phyloP scores from a whole-genome alignment of 2,888 invertebrate genomes.

The Pachydiplax longipennis region DNA sequence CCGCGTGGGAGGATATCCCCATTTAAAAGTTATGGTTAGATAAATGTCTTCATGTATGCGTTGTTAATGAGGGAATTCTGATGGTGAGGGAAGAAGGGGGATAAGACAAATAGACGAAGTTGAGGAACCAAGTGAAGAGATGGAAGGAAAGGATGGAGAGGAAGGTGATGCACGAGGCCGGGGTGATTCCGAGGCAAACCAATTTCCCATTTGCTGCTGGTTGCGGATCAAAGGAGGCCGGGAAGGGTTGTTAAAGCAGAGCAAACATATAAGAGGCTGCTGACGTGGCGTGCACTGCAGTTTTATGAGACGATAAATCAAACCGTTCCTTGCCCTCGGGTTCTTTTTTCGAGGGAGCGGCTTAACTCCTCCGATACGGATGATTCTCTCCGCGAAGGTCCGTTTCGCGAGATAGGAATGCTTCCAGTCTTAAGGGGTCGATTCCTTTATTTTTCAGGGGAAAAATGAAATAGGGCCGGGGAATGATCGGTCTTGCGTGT shows the following conservation, averaged over 20 bases:
- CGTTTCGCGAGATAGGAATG: background rate
- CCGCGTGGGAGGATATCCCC: background rate
- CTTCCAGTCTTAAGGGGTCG: background rate
- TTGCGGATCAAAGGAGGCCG: background rate
- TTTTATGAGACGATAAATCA: constrained; percentile 41
- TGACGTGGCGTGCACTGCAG: constrained; percentile 41
- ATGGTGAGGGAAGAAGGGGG: background rate
- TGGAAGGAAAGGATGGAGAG: background rate
- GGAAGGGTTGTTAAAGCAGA: background rate
- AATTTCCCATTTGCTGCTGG: background rate
- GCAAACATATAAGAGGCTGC: constrained; percentile 34
- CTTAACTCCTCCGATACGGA: background rate
- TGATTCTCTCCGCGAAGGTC: background rate
- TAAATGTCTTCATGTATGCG: background rate
- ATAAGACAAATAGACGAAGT: constrained; percentile 9
- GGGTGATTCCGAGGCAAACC: background rate
- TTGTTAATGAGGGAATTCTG: background rate
- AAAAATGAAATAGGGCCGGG: background rate
- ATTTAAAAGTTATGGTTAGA: background rate
- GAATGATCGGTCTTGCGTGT: background rate
- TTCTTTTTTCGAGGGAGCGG: background rate
- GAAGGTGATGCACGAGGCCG: background rate
- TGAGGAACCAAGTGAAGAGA: background rate
- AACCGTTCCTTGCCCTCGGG: constrained; percentile 18
- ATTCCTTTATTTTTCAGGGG: background rate